A percentile compares a stretch with the other conserved stretches of the same genome.
Evolutionary conservation across 1,140 invertebrate species (phyloP).

Genomic region (Brachionus rotundiformis): DNA sequence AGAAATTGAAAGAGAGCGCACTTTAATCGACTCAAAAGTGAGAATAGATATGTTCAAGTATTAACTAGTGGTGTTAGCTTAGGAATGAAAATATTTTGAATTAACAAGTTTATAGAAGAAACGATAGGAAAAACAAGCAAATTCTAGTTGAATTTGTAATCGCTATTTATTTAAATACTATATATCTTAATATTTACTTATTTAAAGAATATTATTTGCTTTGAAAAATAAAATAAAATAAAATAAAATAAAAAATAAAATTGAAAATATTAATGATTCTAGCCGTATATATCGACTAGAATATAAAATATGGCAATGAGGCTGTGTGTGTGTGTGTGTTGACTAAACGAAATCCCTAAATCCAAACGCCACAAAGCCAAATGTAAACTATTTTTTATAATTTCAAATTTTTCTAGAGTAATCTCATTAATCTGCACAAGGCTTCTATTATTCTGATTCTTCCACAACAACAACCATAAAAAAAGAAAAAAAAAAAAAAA

Average conservation of each 20-base stretch:
- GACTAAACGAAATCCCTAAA: background rate
- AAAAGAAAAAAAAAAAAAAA: no score
- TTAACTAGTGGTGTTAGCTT: constrained; percentile 22
- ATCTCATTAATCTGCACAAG: constrained; percentile 37
- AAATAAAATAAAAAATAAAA: background rate
- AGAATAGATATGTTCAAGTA: constrained; percentile 35
- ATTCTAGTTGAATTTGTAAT: background rate
- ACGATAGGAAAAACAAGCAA: constrained; percentile 34
- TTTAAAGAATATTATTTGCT: constrained; percentile 49
- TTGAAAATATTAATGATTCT: constrained; percentile 44
- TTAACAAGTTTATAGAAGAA: constrained; percentile 41
- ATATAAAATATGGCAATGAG: background rate
- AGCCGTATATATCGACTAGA: background rate
- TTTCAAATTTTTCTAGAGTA: background rate
- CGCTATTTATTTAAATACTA: constrained; percentile 48
- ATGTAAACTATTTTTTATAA: constrained; percentile 2
- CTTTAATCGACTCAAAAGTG: background rate
- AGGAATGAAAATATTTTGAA: constrained; percentile 45
- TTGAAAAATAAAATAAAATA: constrained; percentile 14
- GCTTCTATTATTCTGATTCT: constrained; percentile 30
- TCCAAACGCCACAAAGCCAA: background rate
- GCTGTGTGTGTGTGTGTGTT: background rate
- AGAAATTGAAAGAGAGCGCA: background rate
- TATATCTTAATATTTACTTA: constrained; percentile 45
- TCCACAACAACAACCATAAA: background rate